phyloP scores from a whole-genome alignment of 2,113 vertebrate genomes.

The Sula dactylatra region DNA sequence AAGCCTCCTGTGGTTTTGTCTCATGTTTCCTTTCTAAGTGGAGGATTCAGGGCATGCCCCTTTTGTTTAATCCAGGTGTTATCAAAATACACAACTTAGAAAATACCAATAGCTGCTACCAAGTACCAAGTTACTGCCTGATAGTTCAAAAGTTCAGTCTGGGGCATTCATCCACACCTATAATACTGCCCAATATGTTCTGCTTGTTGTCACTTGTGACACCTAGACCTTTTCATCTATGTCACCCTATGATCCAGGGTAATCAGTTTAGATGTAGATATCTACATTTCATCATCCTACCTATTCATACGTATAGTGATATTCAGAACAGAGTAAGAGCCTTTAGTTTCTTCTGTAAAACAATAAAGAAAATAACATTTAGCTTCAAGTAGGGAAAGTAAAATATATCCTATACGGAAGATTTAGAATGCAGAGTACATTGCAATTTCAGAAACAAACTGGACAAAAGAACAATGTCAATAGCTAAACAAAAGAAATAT shows the following conservation, averaged over 20 bases:
- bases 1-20: not conserved
- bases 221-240: fast-evolving
- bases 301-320: not conserved
- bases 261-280: not conserved
- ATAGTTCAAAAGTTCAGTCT: not conserved
- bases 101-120: not conserved
- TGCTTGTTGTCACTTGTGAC: not conserved
- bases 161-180: not conserved
- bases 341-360: not conserved
- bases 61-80: not conserved
- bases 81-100: not conserved
- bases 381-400: not conserved
- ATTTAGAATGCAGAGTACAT: not conserved
- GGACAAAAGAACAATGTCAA: not conserved
- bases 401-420: not conserved
- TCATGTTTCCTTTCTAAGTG: not conserved
- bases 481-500: not conserved
- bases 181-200: not conserved
- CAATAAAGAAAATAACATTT: not conserved
- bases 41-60: not conserved
- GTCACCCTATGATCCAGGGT: not conserved
- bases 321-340: not conserved
- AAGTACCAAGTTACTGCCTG: not conserved
- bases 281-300: not conserved
- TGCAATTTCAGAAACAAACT: not conserved